phyloP scores from a whole-genome alignment of 1,140 invertebrate species.

The Lycorma delicatula region DNA sequence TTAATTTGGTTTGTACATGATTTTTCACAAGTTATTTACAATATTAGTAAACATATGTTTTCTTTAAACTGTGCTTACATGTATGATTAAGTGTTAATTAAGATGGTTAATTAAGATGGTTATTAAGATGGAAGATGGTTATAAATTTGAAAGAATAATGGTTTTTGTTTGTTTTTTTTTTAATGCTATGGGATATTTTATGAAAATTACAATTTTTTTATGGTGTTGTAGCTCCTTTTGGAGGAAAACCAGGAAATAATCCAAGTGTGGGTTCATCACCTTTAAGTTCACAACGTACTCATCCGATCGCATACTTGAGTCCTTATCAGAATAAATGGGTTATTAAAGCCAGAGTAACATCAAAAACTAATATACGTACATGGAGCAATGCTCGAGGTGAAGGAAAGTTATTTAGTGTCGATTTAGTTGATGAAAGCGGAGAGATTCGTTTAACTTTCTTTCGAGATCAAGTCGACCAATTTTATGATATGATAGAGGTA shows the following conservation, averaged over 20 bases:
- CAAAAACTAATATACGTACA: slow-evolving; percentile 70
- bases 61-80: no score
- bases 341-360: slow-evolving; percentile 82
- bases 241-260: slow-evolving; percentile 13
- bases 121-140: no score
- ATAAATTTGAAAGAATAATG: no score
- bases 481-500: slow-evolving; percentile 82
- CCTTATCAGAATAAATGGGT: slow-evolving; percentile 93
- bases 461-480: slow-evolving; percentile 82
- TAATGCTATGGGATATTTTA: no score
- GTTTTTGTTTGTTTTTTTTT: no score
- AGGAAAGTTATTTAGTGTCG: slow-evolving; percentile 89
- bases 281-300: slow-evolving; percentile 22
- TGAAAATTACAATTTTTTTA: no score
- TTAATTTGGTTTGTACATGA: no score
- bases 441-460: slow-evolving; percentile 95
- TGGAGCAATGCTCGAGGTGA: slow-evolving; percentile 89
- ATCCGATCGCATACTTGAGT: slow-evolving; percentile 69
- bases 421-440: slow-evolving; percentile 86
- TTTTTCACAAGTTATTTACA: no score
- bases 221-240: slow-evolving; percentile 11
- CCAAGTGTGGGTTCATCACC: slow-evolving; percentile 23
- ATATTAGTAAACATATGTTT: no score
- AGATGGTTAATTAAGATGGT: no score
- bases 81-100: no score